Base-by-base conservation (phyloP, 2,888 invertebrate species). In the Leucania comma region DNA sequence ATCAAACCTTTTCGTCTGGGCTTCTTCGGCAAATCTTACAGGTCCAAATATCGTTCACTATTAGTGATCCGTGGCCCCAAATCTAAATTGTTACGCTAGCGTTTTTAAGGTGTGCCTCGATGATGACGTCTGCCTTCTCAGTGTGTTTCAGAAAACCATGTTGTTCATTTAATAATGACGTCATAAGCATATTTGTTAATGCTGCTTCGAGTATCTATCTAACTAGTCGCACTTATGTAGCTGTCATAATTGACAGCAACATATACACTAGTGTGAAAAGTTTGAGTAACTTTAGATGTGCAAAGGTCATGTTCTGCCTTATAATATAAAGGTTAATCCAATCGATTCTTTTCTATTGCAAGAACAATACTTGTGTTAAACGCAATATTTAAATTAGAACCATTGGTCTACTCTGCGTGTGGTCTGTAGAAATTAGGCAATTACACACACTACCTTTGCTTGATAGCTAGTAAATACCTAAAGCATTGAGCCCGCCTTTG, bases 251-350 rank as follows among this genome's bases (percentile, higher is more conserved):
- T 68, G 81, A 54, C 64, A 68, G 53, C 46, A 14, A 51, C 66
- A 29, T 24, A 26, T n/a, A 57, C 54, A 29, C 57, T 9, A 63
- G 61, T 77, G 65, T 59, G 38, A 50, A 61, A 57, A 20, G 38
- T 69, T 74, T 64, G 51, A 48, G 74, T 24, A 82, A 81, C 58
- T 53, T 17, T 26, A 35, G 22, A 51, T 59, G 50, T n/a, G 26
- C 17, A 80, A 80, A 78, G 74, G 82, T 78, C 69, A 69, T 35
- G 48, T 48, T 58, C 29, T 72, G 63, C 70, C 59, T 62, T 56
- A 73, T 48, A 51, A 64, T 63, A 61, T 64, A 78, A 80, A 80
- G 81, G 78, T 81, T 78, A 81, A 62, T 56, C 61, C 51, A 72
- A 77, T 79, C 67, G 64, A 81, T 81, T 77, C 81, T 42, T 42